Evolutionary conservation across 2,797 vertebrate genomes (phyloP), one percentile per base, ranked within the genome.

Genomic region (Chromobotia macracanthus): DNA sequence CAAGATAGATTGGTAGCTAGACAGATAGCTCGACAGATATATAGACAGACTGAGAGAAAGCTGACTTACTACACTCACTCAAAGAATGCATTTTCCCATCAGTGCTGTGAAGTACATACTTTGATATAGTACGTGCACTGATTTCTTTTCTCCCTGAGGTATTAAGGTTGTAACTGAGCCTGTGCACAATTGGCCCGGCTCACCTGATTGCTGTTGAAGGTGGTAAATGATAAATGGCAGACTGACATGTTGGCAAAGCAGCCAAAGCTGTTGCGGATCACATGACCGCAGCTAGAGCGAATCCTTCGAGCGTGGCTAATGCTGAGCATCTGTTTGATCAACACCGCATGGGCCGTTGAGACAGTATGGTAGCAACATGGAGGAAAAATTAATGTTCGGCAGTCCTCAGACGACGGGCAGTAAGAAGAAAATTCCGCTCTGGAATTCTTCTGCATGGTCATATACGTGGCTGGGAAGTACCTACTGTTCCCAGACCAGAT

Each of bases 141-240:
- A 41, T 41, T 41, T 41, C 38, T 41, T 41, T 41, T 41, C 9
- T 10, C 38, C 38, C 38, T 9, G 38, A 41, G 38, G 38, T 8
- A 8, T 8, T 41, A 51, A 56, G 63, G 9, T 25, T 66, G 46
- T 23, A 61, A 51, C 8, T 28, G 41, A 31, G 21, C 19, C 25
- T 38, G 3, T 31, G 12, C 28, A 31, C 19, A 18, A 46, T 74
- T 58, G 18, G 7, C 51, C 48, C 25, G 0, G 18, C 35, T 31
- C n/a, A n/a, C n/a, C 71, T 68, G 71, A 66, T 67, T 48, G 25
- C 53, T 50, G n/a, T 77, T 69, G 55, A 71, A 71, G 76, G 66
- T 78, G 25, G n/a, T n/a, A n/a, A 51, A 56, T 55, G 66, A 78
- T 70, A 69, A 69, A 78, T 51, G 44, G 25, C 4, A 44, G 50